phyloP scores from a whole-genome alignment of 2,797 vertebrate species.

The Coracias cyanogaster region DNA sequence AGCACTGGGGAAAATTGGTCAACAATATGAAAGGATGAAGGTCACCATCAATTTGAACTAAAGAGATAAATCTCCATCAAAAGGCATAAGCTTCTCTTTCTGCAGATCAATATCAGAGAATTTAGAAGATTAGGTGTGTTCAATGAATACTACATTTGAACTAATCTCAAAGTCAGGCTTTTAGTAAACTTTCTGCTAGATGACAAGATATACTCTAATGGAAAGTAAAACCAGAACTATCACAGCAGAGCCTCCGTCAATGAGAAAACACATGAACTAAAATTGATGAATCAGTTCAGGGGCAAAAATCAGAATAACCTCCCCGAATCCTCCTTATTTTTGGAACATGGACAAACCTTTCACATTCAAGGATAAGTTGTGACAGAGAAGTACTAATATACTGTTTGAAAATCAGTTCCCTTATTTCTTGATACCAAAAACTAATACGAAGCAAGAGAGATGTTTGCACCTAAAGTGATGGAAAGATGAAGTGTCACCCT shows the following conservation, averaged over 20 bases:
- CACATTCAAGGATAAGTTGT: neutral
- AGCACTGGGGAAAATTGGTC: neutral
- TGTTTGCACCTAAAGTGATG: neutral
- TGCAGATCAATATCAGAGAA: constrained; percentile 75
- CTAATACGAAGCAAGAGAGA: neutral
- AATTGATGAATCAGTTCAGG: neutral
- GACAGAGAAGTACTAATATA: neutral
- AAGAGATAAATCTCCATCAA: constrained; percentile 56
- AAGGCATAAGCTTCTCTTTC: constrained; percentile 65
- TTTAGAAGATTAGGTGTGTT: constrained; percentile 68
- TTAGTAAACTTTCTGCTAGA: constrained; percentile 19
- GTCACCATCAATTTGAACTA: neutral
- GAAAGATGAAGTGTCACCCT: neutral
- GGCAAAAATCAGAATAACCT: neutral
- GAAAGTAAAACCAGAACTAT: constrained; percentile 11
- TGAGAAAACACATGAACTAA: neutral
- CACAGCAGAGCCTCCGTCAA: neutral
- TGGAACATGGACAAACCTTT: neutral
- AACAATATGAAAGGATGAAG: neutral
- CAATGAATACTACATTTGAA: constrained; percentile 56
- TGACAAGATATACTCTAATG: neutral
- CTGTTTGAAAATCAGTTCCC: neutral
- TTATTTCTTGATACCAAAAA: neutral
- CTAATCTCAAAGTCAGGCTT: constrained; percentile 50
- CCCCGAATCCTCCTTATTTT: neutral